phyloP scores from a whole-genome alignment of 2,113 vertebrate genomes.

The Colistium nudipinnis region DNA sequence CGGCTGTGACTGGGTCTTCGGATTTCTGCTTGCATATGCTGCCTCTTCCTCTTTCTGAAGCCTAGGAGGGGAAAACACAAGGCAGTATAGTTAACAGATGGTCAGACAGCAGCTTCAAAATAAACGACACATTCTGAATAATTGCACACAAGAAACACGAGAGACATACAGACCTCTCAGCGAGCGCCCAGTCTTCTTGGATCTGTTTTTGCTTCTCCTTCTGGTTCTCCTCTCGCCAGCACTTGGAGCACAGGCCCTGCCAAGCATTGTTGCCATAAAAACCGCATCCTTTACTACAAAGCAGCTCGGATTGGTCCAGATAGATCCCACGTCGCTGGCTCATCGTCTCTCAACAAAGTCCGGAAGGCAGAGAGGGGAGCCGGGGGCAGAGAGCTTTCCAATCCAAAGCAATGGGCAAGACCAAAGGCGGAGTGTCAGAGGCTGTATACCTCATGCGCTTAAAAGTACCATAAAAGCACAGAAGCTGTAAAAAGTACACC shows the following conservation, averaged over 20 bases:
- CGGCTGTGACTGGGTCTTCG: constrained; percentile 83
- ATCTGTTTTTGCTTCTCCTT: constrained; percentile 92
- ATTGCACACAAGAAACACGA: not conserved
- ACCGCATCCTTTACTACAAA: constrained; percentile 96
- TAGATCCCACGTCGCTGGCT: constrained; percentile 91
- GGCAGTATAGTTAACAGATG: not conserved
- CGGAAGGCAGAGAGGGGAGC: not conserved
- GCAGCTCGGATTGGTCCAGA: constrained; percentile 93
- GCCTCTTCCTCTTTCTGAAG: constrained; percentile 92
- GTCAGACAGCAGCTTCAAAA: not conserved
- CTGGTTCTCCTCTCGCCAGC: constrained; percentile 95
- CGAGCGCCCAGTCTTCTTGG: constrained; percentile 94
- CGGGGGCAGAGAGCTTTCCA: not conserved
- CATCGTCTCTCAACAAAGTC: constrained; percentile 83
- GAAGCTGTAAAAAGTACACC: not conserved
- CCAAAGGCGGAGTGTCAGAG: not conserved
- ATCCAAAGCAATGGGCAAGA: not conserved
- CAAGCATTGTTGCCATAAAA: constrained; percentile 95
- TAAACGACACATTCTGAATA: not conserved
- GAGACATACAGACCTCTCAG: constrained; percentile 85
- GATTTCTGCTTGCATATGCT: constrained; percentile 88
- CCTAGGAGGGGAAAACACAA: constrained; percentile 68
- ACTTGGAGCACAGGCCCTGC: constrained; percentile 96
- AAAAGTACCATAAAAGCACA: not conserved
- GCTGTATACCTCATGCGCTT: not conserved